Evolutionary conservation across 2,797 vertebrate species (phyloP), one percentile per base, ranked within the genome.

Genomic region (Coccyzus lansbergi): DNA sequence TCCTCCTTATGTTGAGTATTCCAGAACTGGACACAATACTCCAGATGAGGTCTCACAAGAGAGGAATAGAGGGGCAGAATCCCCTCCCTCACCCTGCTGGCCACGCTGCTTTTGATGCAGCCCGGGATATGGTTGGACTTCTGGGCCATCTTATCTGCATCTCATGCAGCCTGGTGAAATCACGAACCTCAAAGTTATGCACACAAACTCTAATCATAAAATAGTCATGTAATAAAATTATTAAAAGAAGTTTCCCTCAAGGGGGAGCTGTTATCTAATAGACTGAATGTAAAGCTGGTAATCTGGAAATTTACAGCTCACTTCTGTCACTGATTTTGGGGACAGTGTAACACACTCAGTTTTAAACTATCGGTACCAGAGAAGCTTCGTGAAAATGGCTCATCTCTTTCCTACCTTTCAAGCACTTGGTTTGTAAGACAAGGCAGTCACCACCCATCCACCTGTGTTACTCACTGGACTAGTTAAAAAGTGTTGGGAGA

Each of bases 261-360:
- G 94, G 95, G 93, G 95, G 93, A 95, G 95, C 95, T 94, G 88
- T 94, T 72, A 92, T 83, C 88, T 56, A 84, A 68, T 12, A 36
- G 40, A 88, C 78, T 19, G 71, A 67, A 65, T 8, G 25, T 70
- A 81, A 70, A 87, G 21, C n/a, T 72, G 67, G 48, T 38, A 72
- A 58, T 3, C 20, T 31, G 60, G 34, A 29, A 25, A 52, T 25
- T 5, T 15, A 25, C 56, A 62, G 38, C 56, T 63, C 77, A n/a
- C 42, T 13, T 71, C 51, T 69, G 52, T 31, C 75, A 24, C 58
- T 24, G 60, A 55, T 52, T 63, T 83, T 2, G 5, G 53, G 10
- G 36, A 8, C 24, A 40, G 5, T 5, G 1, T 18, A 44, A 4
- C 70, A 48, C 1, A 0, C 38, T n/a, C 26, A 10, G 15, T 48